These are phyloP conservation scores for Paratrypauchen microcephalus DNA, from an alignment of 2,797 vertebrate species.

Conservation along the genomic window DNA sequence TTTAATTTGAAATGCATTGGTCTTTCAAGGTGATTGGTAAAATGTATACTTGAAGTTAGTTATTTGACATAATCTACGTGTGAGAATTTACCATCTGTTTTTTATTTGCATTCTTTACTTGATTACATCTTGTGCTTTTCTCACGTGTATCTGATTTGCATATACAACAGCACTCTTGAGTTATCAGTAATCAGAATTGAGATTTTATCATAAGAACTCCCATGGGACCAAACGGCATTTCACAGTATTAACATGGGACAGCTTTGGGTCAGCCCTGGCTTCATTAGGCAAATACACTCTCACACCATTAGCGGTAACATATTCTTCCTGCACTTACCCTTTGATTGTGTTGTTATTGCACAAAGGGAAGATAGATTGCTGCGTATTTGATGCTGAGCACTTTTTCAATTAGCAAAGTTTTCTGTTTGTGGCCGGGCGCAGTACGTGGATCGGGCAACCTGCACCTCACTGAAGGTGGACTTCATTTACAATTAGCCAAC, in stretches of 20 bases:
- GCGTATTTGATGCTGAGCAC: conserved; percentile 57
- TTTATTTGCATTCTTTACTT: conserved; percentile 12
- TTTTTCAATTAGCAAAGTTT: conserved; percentile 71
- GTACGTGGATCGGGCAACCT: conserved; percentile 28
- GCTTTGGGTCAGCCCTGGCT: conserved; percentile 60
- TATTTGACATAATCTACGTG: neutral
- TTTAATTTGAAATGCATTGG: conserved; percentile 17
- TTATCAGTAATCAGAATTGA: conserved; percentile 25
- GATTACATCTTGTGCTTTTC: conserved; percentile 26
- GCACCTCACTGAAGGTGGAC: conserved; percentile 37
- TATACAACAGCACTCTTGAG: conserved; percentile 18
- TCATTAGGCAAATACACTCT: conserved; percentile 72
- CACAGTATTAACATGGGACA: conserved; percentile 21
- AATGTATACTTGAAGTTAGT: neutral
- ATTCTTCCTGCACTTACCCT: conserved; percentile 67
- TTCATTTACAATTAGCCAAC: conserved; percentile 64
- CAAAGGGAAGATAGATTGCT: conserved; percentile 62
- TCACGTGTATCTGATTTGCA: conserved; percentile 10
- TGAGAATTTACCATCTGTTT: conserved; percentile 27
- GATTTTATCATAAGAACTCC: conserved; percentile 13
- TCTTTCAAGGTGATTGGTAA: neutral
- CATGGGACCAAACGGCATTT: conserved; percentile 21
- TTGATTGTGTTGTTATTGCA: conserved; percentile 75
- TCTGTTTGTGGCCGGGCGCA: conserved; percentile 52
- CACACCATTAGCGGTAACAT: conserved; percentile 73